Evolutionary conservation across 2,888 invertebrate species (phyloP).

Genomic region (Megamerina dolium): DNA sequence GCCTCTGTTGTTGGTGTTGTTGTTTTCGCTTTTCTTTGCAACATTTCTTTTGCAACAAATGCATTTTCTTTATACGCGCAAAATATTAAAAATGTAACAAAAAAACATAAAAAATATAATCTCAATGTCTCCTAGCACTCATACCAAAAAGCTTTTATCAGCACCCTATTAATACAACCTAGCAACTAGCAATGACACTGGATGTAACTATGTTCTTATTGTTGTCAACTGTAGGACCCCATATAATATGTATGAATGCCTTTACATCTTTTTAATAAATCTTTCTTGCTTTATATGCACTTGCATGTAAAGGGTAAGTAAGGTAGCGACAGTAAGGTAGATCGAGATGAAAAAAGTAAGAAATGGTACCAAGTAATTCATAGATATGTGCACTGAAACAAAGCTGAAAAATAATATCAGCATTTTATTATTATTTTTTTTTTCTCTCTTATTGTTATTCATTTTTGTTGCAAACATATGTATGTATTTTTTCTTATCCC

Average conservation of each 20-base stretch:
- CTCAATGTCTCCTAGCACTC: not conserved
- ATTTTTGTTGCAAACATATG: too few species aligned
- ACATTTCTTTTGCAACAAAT: constrained; percentile 10
- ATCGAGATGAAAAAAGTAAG: too few species aligned
- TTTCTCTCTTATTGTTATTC: too few species aligned
- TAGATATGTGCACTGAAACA: constrained; percentile 20
- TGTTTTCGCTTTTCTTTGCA: not conserved
- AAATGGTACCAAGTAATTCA: constrained; percentile 18
- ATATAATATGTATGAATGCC: not conserved
- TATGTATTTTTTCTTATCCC: too few species aligned
- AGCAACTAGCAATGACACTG: too few species aligned
- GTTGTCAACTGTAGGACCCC: not conserved
- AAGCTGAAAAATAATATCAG: constrained; percentile 18
- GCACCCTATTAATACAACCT: too few species aligned
- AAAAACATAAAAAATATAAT: constrained; percentile 7
- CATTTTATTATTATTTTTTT: constrained; percentile 10
- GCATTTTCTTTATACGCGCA: constrained; percentile 27
- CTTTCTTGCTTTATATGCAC: not conserved
- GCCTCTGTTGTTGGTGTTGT: not conserved
- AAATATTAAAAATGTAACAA: constrained; percentile 39
- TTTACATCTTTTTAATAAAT: constrained; percentile 12
- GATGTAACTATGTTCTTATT: too few species aligned
- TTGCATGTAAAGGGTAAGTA: too few species aligned
- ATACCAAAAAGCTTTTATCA: too few species aligned
- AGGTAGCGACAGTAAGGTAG: too few species aligned